Conservation (phyloP, 2,113 vertebrate species). For the Chloropsis cyanopogon region DNA sequence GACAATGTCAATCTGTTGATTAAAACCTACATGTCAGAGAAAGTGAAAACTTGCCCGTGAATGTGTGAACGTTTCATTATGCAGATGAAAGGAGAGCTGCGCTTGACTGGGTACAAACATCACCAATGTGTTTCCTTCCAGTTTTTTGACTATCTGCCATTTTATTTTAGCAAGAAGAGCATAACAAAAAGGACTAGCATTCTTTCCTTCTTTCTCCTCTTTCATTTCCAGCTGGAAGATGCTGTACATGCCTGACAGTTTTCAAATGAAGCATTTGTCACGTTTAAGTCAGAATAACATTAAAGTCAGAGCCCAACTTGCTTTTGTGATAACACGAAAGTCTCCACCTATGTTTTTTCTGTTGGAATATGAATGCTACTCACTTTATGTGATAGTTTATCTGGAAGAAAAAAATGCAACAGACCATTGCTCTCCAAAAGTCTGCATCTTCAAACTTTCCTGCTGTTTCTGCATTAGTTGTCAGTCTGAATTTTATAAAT, state of each 20-base stretch:
- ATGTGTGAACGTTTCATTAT: constrained; percentile 39
- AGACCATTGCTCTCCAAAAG: neutral
- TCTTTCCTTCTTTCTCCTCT: neutral
- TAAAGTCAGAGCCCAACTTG: neutral
- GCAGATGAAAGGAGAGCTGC: constrained; percentile 4
- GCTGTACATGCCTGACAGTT: neutral
- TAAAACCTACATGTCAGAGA: neutral
- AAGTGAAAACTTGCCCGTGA: constrained; percentile 11
- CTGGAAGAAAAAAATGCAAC: neutral
- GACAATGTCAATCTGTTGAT: neutral
- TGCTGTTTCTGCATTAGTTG: neutral
- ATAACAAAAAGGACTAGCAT: neutral
- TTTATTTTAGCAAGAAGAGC: neutral
- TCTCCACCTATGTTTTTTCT: neutral
- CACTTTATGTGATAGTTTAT: neutral
- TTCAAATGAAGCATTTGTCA: constrained; percentile 18
- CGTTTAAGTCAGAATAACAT: constrained; percentile 5
- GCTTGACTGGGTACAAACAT: constrained; percentile 10
- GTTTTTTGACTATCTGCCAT: constrained; percentile 26
- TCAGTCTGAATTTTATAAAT: neutral
- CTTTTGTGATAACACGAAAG: neutral
- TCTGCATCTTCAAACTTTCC: neutral
- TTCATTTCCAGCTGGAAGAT: neutral
- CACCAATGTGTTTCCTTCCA: constrained; percentile 33
- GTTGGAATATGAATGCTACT: neutral